Base-by-base conservation (phyloP, 2,113 vertebrate species). In the Sigmodon hispidus region DNA sequence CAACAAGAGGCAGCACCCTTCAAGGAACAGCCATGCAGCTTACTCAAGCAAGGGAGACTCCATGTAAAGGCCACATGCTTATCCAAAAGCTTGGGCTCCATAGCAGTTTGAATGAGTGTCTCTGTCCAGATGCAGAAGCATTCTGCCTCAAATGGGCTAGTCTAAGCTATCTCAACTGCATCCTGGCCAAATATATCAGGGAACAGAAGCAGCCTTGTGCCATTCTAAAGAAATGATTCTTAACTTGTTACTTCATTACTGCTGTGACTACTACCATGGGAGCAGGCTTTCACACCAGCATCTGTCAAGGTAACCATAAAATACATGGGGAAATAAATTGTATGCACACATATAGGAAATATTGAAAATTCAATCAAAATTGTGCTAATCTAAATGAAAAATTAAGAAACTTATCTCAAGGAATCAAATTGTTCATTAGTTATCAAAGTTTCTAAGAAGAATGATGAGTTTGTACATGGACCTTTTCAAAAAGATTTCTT, bases 331-430 rank as follows among this genome's bases (percentile, higher is more conserved):
- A 90, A 93, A 77, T 73, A 31, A 93, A 88, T 45, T 69, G 13
- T 73, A 86, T 90, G 22, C 36, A 93, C 34, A 31, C 69, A 31
- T 75, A 45, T 77, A n/a, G 31, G 52, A 45, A 89, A 83, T 55
- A 59, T 77, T 75, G 22, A 83, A 86, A 83, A 88, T 61, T 93
- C 72, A 72, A 21, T 72, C 9, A 89, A 43, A n/a, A 75, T 55
- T 29, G 22, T 34, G n/a, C 50, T 40, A 12, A 92, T 65, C 89
- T 86, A 95, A 79, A 85, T 90, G 45, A 90, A 81, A 97, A 91
- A 69, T 29, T 36, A 72, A 73, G 76, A 50, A 29, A 50, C 90
- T 75, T 59, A 34, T 87, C n/a, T 81, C 45, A 83, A 93, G 76
- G 11, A 93, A 81, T 17, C 29, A 93, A 94, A 55, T 9, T 65